Percentiles rank a stretch among this genome's conserved stretches.
phyloP scores from a whole-genome alignment of 1,140 invertebrate genomes.

The Lordiphosa collinella region DNA sequence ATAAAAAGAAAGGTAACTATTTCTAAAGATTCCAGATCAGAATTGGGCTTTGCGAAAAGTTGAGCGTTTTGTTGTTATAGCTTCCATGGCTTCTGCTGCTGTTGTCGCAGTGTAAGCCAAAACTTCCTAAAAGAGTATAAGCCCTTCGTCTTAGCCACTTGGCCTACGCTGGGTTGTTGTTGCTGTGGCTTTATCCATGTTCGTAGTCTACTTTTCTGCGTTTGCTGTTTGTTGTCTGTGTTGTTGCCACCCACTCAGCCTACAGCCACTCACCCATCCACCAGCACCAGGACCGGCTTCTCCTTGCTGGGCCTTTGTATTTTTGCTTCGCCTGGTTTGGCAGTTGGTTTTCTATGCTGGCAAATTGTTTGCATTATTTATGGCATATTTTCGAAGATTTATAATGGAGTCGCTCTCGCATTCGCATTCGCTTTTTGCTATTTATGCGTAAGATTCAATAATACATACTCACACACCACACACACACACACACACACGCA shows the following conservation, averaged over 20 bases:
- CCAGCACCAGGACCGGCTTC: no score
- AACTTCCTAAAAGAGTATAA: no score
- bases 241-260: no score
- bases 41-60: no score
- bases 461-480: background rate
- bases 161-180: background rate
- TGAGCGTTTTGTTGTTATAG: no score
- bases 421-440: constrained; percentile 23
- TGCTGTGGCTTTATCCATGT: background rate
- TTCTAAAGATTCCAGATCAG: no score
- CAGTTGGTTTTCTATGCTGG: constrained; percentile 50
- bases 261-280: background rate
- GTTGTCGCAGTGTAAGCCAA: no score
- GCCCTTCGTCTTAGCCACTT: background rate
- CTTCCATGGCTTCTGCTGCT: no score
- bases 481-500: no score
- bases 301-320: background rate
- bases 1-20: no score
- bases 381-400: constrained; percentile 75
- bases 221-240: constrained; percentile 7
- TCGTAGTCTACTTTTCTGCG: constrained; percentile 4
- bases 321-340: constrained; percentile 1
- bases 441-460: constrained; percentile 32
- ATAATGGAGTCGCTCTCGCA: constrained; percentile 58
- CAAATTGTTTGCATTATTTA: constrained; percentile 61